These are phyloP conservation scores for Euzophera pinguis DNA, from an alignment of 2,888 invertebrate species.

Conservation along the genomic window DNA sequence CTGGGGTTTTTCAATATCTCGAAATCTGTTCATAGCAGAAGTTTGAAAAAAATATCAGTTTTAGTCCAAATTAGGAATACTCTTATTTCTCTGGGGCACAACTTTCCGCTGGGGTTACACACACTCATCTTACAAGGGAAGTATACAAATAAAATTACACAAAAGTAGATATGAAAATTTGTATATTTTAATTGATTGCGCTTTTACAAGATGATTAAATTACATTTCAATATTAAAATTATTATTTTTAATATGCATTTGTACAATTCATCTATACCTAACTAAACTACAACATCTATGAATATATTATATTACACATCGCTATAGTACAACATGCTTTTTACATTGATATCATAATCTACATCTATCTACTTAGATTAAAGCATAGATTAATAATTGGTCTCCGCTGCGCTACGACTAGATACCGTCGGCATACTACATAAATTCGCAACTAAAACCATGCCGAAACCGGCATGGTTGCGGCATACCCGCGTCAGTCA, in stretches of 20 bases:
- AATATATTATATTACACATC: slow-evolving; percentile 75
- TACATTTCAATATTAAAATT: slow-evolving; percentile 71
- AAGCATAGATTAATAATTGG: no score
- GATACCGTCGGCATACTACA: no score
- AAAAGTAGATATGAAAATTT: slow-evolving; percentile 66
- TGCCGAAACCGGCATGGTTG: no score
- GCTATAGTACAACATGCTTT: slow-evolving; percentile 75
- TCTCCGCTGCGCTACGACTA: no score
- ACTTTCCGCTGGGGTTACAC: no score
- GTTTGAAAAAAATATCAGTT: no score
- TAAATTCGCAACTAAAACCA: no score
- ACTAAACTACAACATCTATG: slow-evolving; percentile 68
- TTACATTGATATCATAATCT: slow-evolving; percentile 65
- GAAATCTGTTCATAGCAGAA: no score
- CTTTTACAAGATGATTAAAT: slow-evolving; percentile 77
- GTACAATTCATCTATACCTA: slow-evolving; percentile 78
- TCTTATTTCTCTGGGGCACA: no score
- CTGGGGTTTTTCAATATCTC: no score
- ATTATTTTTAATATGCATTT: slow-evolving; percentile 72
- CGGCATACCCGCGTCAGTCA: no score
- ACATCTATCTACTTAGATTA: slow-evolving; percentile 56
- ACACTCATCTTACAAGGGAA: not conserved
- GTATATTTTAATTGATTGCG: slow-evolving; percentile 78
- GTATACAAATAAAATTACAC: slow-evolving; percentile 29
- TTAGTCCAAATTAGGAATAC: no score